Percentiles rank a stretch among this genome's conserved stretches.
Conservation (phyloP, 1,140 invertebrate species). For the Danaus melanippus region DNA sequence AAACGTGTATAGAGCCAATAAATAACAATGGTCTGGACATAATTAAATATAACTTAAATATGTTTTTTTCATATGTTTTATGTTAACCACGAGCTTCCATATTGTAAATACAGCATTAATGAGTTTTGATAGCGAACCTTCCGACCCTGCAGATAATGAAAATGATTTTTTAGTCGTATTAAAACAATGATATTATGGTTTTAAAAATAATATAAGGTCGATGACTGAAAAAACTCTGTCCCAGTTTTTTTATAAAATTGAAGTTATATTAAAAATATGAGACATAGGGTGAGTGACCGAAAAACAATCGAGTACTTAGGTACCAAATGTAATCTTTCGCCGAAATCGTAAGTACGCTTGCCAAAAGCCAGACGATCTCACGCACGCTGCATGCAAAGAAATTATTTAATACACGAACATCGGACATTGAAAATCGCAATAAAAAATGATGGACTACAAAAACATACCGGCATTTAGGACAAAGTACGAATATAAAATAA, state of each 20-base stretch:
- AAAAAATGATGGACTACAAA: slow-evolving; percentile 42
- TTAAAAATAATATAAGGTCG: slow-evolving; percentile 8
- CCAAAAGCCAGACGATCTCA: slow-evolving; percentile 50
- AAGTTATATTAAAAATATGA: slow-evolving; percentile 40
- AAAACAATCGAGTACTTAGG: slow-evolving; percentile 67
- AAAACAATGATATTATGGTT: not conserved
- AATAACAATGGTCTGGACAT: too few relatives aligned
- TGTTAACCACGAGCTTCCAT: too few relatives aligned
- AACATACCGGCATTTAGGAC: too few relatives aligned
- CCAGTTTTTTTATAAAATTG: slow-evolving; percentile 42
- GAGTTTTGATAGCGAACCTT: too few relatives aligned
- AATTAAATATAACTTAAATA: too few relatives aligned
- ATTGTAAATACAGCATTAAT: too few relatives aligned
- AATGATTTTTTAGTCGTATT: not conserved
- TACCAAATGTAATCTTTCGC: slow-evolving; percentile 61
- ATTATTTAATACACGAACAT: slow-evolving; percentile 49
- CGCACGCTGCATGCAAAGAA: slow-evolving; percentile 30
- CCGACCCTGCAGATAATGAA: too few relatives aligned
- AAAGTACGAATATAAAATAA: too few relatives aligned
- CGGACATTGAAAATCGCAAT: slow-evolving; percentile 44
- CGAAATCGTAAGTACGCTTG: slow-evolving; percentile 54
- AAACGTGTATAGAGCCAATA: too few relatives aligned
- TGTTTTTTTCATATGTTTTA: too few relatives aligned
- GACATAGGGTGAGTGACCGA: slow-evolving; percentile 53
- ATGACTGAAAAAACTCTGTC: slow-evolving; percentile 26